Conservation (phyloP, 1,140 invertebrate genomes). For the Hestina assimilis region DNA sequence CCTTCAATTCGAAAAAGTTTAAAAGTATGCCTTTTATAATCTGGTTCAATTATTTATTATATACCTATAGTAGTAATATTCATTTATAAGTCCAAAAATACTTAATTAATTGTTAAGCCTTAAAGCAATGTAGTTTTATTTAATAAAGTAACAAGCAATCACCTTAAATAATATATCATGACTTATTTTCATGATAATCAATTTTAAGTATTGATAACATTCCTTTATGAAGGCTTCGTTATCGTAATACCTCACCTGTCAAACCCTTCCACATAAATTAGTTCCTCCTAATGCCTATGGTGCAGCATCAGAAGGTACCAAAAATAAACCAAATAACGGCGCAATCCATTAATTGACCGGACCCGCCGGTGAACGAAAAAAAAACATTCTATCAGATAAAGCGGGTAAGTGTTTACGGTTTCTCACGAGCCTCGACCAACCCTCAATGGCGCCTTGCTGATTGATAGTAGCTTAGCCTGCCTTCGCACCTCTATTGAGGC, state of each 20-base stretch:
- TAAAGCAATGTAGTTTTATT: too few relatives aligned
- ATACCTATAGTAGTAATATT: neutral
- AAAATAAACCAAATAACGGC: constrained; percentile 76
- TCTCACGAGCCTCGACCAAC: constrained; percentile 72
- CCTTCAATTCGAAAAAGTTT: constrained; percentile 70
- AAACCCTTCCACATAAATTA: constrained; percentile 71
- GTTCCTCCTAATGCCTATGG: constrained; percentile 52
- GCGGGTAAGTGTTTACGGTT: constrained; percentile 76
- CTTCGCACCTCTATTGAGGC: constrained; percentile 46
- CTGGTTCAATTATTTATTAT: constrained; percentile 16
- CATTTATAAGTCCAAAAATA: too few relatives aligned
- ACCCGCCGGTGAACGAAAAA: constrained; percentile 67
- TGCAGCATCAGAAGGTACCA: constrained; percentile 51
- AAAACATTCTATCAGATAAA: constrained; percentile 76
- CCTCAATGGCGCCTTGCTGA: constrained; percentile 76
- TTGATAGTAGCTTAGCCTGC: constrained; percentile 70
- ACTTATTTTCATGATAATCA: constrained; percentile 17
- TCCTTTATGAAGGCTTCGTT: constrained; percentile 39
- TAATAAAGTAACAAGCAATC: too few relatives aligned
- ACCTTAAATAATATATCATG: neutral
- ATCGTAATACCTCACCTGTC: constrained; percentile 63
- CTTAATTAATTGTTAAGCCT: neutral
- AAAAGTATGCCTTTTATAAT: constrained; percentile 38
- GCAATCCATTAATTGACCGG: constrained; percentile 75
- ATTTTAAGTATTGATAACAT: constrained; percentile 30